Evolutionary conservation across 1,140 invertebrate species (phyloP), one percentile per base, ranked within the genome.

Genomic region (Bombus waltoni): DNA sequence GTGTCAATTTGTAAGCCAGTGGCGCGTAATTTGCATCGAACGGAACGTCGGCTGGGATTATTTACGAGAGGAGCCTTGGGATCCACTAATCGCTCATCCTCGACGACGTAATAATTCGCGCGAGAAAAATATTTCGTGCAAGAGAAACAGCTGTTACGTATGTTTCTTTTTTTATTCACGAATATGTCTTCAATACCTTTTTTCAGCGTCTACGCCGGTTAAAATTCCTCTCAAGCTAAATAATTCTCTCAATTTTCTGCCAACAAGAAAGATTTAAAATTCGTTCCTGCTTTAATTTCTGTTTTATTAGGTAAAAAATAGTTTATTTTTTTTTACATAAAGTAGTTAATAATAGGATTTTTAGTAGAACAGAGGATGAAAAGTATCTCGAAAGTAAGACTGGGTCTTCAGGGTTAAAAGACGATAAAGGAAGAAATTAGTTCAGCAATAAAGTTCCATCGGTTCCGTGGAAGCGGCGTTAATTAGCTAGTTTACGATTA

Each of bases 21-120:
- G 74, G n/a, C 72, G 80, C 35, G 66, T 57, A 47, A 89, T 89
- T 89, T 89, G 72, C 88, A 81, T 87, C 81, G 44, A 42, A 44
- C 74, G 76, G n/a, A 62, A 82, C 53, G 62, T 65, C 62, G 38
- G 28, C 18, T 35, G 35, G 1, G 10, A 76, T 83, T 82, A 86
- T 75, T 72, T 62, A 72, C 25, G 53, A 85, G 77, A 86, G 4
- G 57, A 81, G 44, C 85, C 88, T 89, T 87, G 81, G 47, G 18
- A 62, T 66, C 47, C 62, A 42, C 78, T 83, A 83, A 87, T 89
- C 79, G 59, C n/a, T 89, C 76, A 71, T 89, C 80, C 73, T 57
- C 77, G n/a, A 44, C 66, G 13, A 62, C 59, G 53, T 66, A 82
- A 89, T 82, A 65, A 84, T 80, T 57, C 44, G 40, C 38, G 57